These are phyloP conservation scores for Sphyrna mokarran DNA, from an alignment of 2,113 vertebrate genomes.

Conservation along the genomic window DNA sequence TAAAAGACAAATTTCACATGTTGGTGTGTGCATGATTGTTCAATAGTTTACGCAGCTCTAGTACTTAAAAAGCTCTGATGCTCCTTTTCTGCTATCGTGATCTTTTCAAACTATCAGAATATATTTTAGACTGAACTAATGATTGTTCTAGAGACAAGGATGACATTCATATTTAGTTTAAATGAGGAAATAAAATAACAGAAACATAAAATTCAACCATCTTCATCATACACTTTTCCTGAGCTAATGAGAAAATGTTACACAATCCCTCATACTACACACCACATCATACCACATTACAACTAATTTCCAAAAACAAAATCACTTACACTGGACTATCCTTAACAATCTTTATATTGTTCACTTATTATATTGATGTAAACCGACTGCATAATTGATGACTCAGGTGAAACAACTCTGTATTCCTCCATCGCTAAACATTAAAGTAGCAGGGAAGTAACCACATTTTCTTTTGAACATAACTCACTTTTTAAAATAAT, in stretches of 20 bases:
- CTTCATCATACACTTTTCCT: not conserved
- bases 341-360: not conserved
- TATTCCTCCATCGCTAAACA: not conserved
- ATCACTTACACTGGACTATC: not conserved
- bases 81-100: not conserved
- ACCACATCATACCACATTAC: not conserved
- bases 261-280: not conserved
- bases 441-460: not conserved
- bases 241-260: not conserved
- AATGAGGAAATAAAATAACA: not conserved
- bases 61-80: not conserved
- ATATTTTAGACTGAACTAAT: not conserved
- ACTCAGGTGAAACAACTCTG: not conserved
- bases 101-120: not conserved
- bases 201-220: not conserved
- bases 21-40: not conserved
- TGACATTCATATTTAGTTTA: not conserved
- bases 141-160: not conserved
- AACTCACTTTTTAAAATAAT: not conserved
- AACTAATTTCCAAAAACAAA: not conserved
- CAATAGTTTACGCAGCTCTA: not conserved
- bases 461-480: not conserved
- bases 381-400: not conserved
- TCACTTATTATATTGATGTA: not conserved
- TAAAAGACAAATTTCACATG: not conserved